A percentile compares a stretch with the other conserved stretches of the same genome.
Evolutionary conservation across 2,888 invertebrate genomes (phyloP).

Genomic region (Lampropteryx suffumata): DNA sequence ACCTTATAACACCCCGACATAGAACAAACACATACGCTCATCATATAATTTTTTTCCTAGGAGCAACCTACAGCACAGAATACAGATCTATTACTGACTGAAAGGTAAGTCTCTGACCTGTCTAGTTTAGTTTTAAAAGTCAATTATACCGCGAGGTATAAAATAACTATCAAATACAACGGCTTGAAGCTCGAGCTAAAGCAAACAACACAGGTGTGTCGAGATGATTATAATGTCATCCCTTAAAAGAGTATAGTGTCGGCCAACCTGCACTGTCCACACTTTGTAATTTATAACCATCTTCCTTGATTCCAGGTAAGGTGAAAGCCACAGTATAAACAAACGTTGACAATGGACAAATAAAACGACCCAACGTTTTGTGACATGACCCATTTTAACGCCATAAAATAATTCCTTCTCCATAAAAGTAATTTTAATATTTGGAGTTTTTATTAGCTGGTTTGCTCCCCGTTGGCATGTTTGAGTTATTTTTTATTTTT

Average conservation of each 20-base stretch:
- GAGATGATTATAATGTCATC: slow-evolving; percentile 36
- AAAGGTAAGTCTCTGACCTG: too few species aligned
- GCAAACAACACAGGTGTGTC: slow-evolving; percentile 42
- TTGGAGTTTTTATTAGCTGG: slow-evolving; percentile 61
- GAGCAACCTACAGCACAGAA: too few species aligned
- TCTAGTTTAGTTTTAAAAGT: too few species aligned
- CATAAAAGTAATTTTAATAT: slow-evolving; percentile 70
- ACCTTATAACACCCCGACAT: too few species aligned
- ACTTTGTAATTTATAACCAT: slow-evolving; percentile 64
- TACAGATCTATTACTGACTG: too few species aligned
- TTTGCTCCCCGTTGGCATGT: slow-evolving; percentile 17
- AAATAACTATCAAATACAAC: too few species aligned
- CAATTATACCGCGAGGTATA: too few species aligned
- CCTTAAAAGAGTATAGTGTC: slow-evolving; percentile 39
- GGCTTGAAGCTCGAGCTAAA: background rate
- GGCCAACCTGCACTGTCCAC: slow-evolving; percentile 63
- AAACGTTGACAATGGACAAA: slow-evolving; percentile 66
- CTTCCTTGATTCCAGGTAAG: slow-evolving; percentile 60
- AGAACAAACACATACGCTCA: too few species aligned
- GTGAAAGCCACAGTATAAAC: slow-evolving; percentile 57
- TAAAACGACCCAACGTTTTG: slow-evolving; percentile 57
- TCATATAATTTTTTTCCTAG: too few species aligned
- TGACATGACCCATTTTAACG: slow-evolving; percentile 68
- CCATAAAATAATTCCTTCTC: slow-evolving; percentile 63
- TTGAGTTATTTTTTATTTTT: slow-evolving; percentile 15